Evolutionary conservation across 2,113 vertebrate genomes (phyloP).

Genomic region (Zosterops borbonicus): DNA sequence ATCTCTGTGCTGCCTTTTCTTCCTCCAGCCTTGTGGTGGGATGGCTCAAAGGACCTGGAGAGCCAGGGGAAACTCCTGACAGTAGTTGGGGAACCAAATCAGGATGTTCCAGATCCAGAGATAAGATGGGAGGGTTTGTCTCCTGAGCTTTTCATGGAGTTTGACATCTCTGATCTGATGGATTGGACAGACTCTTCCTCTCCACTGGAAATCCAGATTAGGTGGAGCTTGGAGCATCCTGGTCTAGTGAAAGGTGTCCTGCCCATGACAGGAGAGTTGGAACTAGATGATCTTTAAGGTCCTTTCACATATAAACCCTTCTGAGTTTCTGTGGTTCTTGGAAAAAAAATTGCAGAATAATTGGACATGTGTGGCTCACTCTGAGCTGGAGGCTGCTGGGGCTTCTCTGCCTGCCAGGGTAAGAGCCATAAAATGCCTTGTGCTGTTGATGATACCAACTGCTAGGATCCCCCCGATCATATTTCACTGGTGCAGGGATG

Average conservation of each 20-base stretch:
- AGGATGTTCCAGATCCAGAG: background rate
- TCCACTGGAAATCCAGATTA: background rate
- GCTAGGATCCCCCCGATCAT: rapidly evolving
- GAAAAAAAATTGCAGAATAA: background rate
- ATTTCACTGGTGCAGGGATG: background rate
- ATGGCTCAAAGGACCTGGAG: background rate
- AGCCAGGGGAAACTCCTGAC: rapidly evolving
- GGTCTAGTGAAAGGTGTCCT: background rate
- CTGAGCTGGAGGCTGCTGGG: background rate
- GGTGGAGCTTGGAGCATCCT: background rate
- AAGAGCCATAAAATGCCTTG: background rate
- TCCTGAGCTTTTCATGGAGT: background rate
- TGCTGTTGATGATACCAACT: background rate
- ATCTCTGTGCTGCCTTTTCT: background rate
- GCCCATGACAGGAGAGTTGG: background rate
- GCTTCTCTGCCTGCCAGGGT: background rate
- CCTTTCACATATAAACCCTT: background rate
- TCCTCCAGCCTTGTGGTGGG: background rate
- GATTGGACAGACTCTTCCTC: background rate
- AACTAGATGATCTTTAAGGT: background rate
- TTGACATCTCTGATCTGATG: background rate
- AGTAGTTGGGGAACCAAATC: background rate
- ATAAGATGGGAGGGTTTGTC: background rate
- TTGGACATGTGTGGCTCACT: rapidly evolving
- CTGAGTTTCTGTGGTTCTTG: background rate